These are phyloP conservation scores for Colius striatus DNA, from an alignment of 2,113 vertebrate species.

Conservation along the genomic window DNA sequence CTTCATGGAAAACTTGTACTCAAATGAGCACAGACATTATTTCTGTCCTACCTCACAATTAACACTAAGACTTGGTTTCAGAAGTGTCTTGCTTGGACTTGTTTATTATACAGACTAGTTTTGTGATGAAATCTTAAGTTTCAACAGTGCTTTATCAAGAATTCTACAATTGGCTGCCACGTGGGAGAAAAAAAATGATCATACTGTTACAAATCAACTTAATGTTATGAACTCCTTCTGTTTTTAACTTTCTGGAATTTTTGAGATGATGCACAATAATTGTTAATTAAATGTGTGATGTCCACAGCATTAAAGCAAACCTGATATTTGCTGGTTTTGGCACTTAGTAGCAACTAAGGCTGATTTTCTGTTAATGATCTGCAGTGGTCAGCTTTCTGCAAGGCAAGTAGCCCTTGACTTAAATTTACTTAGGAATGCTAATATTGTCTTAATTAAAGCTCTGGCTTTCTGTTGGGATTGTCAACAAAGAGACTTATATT, in stretches of 20 bases:
- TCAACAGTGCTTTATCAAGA: background rate
- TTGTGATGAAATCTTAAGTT: background rate
- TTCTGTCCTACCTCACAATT: background rate
- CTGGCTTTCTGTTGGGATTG: background rate
- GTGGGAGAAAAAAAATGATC: background rate
- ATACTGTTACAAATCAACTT: background rate
- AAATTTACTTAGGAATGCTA: background rate
- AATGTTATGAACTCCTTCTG: background rate
- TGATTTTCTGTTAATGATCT: background rate
- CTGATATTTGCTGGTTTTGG: background rate
- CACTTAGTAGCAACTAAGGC: background rate
- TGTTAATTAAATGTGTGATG: background rate
- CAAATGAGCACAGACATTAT: background rate
- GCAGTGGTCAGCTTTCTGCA: background rate
- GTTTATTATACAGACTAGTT: background rate
- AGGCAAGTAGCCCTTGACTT: background rate
- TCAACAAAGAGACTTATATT: background rate
- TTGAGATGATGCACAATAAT: accelerated
- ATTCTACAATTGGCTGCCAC: background rate
- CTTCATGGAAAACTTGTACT: background rate
- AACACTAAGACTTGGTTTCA: background rate
- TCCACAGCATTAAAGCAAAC: background rate
- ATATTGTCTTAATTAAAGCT: background rate
- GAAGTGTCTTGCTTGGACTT: background rate
- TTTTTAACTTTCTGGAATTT: background rate